Base-by-base conservation (phyloP, 2,113 vertebrate genomes). In the Carettochelys insculpta region DNA sequence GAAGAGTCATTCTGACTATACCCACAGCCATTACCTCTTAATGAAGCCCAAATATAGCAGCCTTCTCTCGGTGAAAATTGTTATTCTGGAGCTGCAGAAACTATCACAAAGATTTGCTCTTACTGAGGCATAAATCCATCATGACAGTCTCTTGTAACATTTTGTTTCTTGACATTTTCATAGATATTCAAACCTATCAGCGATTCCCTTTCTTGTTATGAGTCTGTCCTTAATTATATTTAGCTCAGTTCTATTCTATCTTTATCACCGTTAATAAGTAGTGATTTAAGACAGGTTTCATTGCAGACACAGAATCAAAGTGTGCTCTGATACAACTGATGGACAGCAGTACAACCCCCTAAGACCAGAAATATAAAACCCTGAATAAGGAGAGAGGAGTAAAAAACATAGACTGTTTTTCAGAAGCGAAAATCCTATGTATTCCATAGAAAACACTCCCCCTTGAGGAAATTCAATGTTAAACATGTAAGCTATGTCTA, bases 401-500 rank as follows among this genome's bases (percentile, higher is more conserved):
- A 43, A 85, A 82, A 50, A 89, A 71, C 11, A 52, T 48, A 54
- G 83, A 71, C 51, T 41, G 2, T 50, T 82, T 92, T 92, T 38
- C 61, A 86, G 25, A 71, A 82, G 22, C 41, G 92, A 78, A 91
- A 89, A 83, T 86, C 17, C 20, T 76, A 50, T 3, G 22, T 86
- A 61, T 90, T 83, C 5, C 45, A 48, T 17, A 91, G 51, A 38
- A 25, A 51, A 77, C 87, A 48, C 87, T 95, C 89, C 84, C 87
- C 93, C 90, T 92, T 80, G 94, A 54, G 86, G 93, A 76, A 94
- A 92, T 83, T 89, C 50, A 17, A 22, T 45, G 53, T 77, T 90
- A 77, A 83, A 27, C 34, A 79, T 16, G 65, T 75, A 90, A n/a
- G n/a, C n/a, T n/a, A n/a, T n/a, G n/a, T n/a, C n/a, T n/a, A n/a